Evolutionary conservation across 2,888 invertebrate species (phyloP), one percentile per base, ranked within the genome.

Genomic region (Ophion ventricosus): DNA sequence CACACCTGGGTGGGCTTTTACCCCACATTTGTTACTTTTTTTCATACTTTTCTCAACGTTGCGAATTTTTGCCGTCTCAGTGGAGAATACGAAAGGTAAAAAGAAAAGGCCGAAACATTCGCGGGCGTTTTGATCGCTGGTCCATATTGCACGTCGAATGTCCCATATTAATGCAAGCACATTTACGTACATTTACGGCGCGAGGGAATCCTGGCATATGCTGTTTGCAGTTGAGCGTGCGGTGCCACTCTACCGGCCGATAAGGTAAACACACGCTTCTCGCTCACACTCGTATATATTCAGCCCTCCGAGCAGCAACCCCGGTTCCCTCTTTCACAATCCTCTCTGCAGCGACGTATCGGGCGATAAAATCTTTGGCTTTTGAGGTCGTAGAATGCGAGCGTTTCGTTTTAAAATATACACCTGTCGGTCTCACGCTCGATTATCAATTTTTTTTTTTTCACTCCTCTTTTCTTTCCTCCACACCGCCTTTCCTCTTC

Each of bases 261-360:
- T 79, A 79, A 79, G 61, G 72, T 64, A 72, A 79, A 72, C 79
- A 57, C 57, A 64, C 56, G 79, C 26, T 79, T 79, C 64, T 70
- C 72, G 72, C 70, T 79, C 40, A 69, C 69, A 59, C 25, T 61
- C 49, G 23, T 70, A 70, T 76, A 74, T 61, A 56, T 64, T 70
- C 40, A 70, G 40, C 54, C 77, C 63, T 72, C 56, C 54, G 63
- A 66, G n/a, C 43, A 66, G n/a, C 43, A 56, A 8, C 17, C 26
- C 8, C 49, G n/a, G 56, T 23, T n/a, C 10, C 17, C 7, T 11
- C 11, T 23, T 23, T 64, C 11, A 4, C 43, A 14, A 17, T n/a
- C 7, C 64, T 20, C 43, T 49, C 11, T 72, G 26, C 35, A 14
- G 2, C 5, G 35, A 25, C 35, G 4, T 67, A 80, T 80, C 80